Percentiles rank a stretch among this genome's conserved stretches.
Conservation (phyloP, 2,113 vertebrate genomes). For the Dipodomys stephensi region DNA sequence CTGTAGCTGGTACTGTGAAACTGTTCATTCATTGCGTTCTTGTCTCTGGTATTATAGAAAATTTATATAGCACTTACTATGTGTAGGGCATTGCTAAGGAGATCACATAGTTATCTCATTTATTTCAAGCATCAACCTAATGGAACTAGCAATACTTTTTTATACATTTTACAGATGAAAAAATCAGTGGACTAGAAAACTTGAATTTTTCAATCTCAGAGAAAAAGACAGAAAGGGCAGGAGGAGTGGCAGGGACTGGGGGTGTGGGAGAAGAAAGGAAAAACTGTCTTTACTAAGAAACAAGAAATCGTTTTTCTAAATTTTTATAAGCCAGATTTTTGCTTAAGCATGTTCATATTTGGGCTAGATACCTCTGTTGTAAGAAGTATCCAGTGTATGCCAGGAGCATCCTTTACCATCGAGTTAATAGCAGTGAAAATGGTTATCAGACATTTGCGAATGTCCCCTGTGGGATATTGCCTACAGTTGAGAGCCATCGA, state of each 20-base stretch:
- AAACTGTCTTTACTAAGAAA: background rate
- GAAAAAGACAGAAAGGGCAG: background rate
- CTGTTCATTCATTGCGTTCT: background rate
- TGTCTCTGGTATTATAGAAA: too few relatives aligned
- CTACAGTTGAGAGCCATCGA: background rate
- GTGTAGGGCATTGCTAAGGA: background rate
- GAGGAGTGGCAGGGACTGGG: background rate
- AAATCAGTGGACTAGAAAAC: background rate
- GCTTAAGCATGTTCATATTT: background rate
- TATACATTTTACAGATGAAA: slow-evolving; percentile 2
- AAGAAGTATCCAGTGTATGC: background rate
- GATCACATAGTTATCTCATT: background rate
- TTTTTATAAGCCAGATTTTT: background rate
- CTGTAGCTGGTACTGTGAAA: slow-evolving; percentile 81
- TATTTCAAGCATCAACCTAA: background rate
- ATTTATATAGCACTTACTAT: background rate
- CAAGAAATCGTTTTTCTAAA: background rate
- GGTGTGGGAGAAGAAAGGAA: background rate
- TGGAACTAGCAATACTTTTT: background rate
- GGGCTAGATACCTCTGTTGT: background rate
- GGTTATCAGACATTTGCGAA: background rate
- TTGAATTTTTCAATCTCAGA: background rate
- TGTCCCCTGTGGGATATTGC: background rate
- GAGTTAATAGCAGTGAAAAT: background rate
- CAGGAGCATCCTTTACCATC: background rate